These are phyloP conservation scores for Himalopsyche japonica DNA, from an alignment of 2,888 invertebrate genomes.

Conservation along the genomic window DNA sequence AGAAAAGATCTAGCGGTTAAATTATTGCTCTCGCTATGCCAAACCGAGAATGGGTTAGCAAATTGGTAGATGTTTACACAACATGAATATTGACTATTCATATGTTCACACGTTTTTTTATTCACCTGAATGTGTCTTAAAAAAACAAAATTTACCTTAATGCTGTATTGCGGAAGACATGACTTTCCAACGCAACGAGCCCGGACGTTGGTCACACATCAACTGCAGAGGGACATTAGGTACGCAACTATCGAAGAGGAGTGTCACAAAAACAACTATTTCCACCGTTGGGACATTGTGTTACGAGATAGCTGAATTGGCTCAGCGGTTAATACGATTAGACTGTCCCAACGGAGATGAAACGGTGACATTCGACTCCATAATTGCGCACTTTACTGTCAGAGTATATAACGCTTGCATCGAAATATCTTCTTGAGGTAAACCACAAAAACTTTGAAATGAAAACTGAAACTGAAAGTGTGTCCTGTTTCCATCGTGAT, in stretches of 20 bases:
- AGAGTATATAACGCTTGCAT: conserved; percentile 34
- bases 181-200: not conserved
- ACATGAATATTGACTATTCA: too few relatives aligned
- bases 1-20: too few relatives aligned
- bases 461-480: not conserved
- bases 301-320: not conserved
- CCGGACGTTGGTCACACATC: not conserved
- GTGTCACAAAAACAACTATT: not conserved
- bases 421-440: conserved; percentile 24
- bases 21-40: too few relatives aligned
- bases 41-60: too few relatives aligned
- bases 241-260: not conserved
- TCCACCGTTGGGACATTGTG: not conserved
- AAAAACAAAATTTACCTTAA: not conserved
- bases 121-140: not conserved
- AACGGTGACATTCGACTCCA: conserved; percentile 11
- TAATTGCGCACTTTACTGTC: conserved; percentile 25
- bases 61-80: too few relatives aligned
- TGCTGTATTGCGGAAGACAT: not conserved
- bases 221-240: not conserved
- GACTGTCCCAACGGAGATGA: not conserved
- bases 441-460: not conserved
- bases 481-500: not conserved
- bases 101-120: too few relatives aligned
- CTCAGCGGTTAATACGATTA: not conserved